Percentiles rank a stretch among this genome's conserved stretches.
phyloP scores from a whole-genome alignment of 2,113 vertebrate genomes.

The Lathamus discolor region DNA sequence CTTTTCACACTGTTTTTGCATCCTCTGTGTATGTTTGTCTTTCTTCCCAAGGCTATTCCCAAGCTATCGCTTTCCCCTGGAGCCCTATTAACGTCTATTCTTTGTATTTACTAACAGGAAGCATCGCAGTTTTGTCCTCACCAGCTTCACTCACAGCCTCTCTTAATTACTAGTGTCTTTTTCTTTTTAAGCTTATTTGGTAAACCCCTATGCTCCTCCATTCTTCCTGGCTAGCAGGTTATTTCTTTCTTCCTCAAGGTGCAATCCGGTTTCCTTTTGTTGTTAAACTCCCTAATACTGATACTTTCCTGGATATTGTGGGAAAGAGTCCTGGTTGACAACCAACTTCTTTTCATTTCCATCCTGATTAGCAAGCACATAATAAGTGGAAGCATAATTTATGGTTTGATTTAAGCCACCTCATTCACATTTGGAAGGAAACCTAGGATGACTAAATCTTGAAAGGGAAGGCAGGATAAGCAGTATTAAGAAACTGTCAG shows the following conservation, averaged over 20 bases:
- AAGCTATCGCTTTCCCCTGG: slow-evolving; percentile 59
- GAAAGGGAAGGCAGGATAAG: slow-evolving; percentile 61
- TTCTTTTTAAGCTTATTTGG: slow-evolving; percentile 16
- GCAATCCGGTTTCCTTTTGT: slow-evolving; percentile 64
- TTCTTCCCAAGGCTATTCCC: slow-evolving; percentile 67
- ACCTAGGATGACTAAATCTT: slow-evolving; percentile 50
- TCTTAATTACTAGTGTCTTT: slow-evolving; percentile 53
- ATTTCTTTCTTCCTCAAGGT: slow-evolving; percentile 68
- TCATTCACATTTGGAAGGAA: slow-evolving; percentile 54
- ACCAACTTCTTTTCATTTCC: slow-evolving; percentile 51
- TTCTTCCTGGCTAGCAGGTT: slow-evolving; percentile 63
- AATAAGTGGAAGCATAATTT: slow-evolving; percentile 58
- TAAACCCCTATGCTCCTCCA: neutral
- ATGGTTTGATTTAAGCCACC: slow-evolving; percentile 40
- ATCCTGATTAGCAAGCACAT: slow-evolving; percentile 59
- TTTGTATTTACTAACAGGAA: slow-evolving; percentile 77
- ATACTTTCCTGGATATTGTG: slow-evolving; percentile 69
- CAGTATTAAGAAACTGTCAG: slow-evolving; percentile 43
- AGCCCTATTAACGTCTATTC: slow-evolving; percentile 68
- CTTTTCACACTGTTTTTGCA: slow-evolving; percentile 41
- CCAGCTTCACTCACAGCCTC: neutral
- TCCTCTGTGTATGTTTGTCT: slow-evolving; percentile 38
- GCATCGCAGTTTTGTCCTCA: slow-evolving; percentile 38
- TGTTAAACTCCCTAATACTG: slow-evolving; percentile 30
- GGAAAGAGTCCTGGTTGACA: slow-evolving; percentile 46